Conservation (phyloP, 2,888 invertebrate genomes). For the Nymphalis c-album region DNA sequence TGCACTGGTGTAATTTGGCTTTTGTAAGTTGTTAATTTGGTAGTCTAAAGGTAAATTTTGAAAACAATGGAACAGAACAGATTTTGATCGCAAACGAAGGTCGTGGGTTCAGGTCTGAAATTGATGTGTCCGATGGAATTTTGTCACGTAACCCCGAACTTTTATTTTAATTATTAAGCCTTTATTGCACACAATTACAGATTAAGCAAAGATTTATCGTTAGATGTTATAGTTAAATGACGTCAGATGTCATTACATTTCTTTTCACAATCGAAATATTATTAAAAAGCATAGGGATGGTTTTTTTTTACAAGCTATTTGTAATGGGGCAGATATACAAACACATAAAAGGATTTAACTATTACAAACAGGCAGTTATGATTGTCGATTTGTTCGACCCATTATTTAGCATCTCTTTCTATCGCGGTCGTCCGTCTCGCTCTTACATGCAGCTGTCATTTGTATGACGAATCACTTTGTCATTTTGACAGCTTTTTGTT, state of each 20-base stretch:
- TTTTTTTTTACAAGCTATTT: slow-evolving; percentile 7
- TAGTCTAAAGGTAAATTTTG: no score
- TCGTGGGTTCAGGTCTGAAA: no score
- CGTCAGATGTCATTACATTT: no score
- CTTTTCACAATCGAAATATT: not conserved
- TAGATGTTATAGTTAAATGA: no score
- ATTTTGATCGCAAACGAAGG: no score
- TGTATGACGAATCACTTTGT: slow-evolving; percentile 79
- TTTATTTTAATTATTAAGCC: no score
- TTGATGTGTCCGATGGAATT: no score
- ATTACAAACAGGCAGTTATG: slow-evolving; percentile 19
- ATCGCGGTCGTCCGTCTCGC: slow-evolving; percentile 40
- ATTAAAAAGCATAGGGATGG: slow-evolving; percentile 1
- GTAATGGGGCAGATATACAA: slow-evolving; percentile 14
- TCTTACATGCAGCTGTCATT: slow-evolving; percentile 70
- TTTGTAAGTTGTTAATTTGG: not conserved
- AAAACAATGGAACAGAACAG: no score
- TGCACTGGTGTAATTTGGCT: not conserved
- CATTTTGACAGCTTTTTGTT: slow-evolving; percentile 74
- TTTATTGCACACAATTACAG: no score
- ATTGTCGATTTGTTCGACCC: slow-evolving; percentile 55
- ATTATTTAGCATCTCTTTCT: slow-evolving; percentile 36
- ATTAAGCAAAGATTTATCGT: no score
- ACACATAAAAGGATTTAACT: slow-evolving; percentile 20
- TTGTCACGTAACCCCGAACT: no score